A percentile compares a stretch with the other conserved stretches of the same genome.
Evolutionary conservation across 2,797 vertebrate species (phyloP).

Genomic region (Furcifer pardalis): DNA sequence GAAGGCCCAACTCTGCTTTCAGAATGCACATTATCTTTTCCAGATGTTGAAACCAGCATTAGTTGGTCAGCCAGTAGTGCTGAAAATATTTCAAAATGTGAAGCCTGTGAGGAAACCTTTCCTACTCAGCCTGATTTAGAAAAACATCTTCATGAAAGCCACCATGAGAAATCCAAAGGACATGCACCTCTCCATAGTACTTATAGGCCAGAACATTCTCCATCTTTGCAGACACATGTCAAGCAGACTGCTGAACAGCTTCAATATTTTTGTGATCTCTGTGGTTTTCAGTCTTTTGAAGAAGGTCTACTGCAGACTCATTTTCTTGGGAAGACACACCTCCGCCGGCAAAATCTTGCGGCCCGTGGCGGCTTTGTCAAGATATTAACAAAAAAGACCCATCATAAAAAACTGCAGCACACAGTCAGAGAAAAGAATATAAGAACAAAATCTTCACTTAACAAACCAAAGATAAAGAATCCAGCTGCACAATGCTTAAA

Average conservation of each 20-base stretch:
- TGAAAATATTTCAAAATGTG: conserved; percentile 45
- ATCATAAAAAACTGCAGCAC: conserved; percentile 54
- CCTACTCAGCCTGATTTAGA: conserved; percentile 62
- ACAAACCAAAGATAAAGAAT: conserved; percentile 55
- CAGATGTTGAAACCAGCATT: conserved; percentile 43
- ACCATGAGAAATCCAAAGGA: conserved; percentile 49
- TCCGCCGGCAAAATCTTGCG: conserved; percentile 74
- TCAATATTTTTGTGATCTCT: conserved; percentile 74
- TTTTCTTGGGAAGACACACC: conserved; percentile 76
- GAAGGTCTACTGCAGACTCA: conserved; percentile 71
- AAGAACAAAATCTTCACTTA: conserved; percentile 50
- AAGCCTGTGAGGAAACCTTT: conserved; percentile 18
- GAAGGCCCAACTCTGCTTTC: conserved; percentile 37
- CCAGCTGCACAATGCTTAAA: conserved; percentile 51
- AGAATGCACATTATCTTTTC: conserved; percentile 29
- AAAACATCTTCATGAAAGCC: conserved; percentile 45
- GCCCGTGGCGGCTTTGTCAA: conserved; percentile 76
- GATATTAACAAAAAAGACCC: conserved; percentile 68
- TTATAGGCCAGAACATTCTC: conserved; percentile 49
- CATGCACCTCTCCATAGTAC: conserved; percentile 48
- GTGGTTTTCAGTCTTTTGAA: conserved; percentile 75
- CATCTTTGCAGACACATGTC: neutral
- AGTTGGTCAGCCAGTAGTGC: conserved; percentile 2
- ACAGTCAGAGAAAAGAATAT: conserved; percentile 53
- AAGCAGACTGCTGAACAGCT: conserved; percentile 54